These are phyloP conservation scores for Pseudanteris insignis DNA, from an alignment of 2,888 invertebrate genomes.

Conservation along the genomic window DNA sequence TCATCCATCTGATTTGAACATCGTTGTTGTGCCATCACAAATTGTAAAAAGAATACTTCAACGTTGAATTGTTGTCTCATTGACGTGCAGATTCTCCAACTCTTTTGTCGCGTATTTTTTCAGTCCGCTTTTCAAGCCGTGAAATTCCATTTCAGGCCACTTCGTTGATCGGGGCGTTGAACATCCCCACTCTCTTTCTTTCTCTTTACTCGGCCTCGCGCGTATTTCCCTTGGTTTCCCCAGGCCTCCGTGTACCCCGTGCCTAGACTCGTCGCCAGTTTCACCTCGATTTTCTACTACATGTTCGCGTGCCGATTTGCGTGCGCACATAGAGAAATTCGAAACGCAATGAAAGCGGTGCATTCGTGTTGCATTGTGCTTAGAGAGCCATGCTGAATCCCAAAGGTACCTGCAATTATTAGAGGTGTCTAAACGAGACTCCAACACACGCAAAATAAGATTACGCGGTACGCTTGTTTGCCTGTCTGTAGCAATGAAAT, in stretches of 20 bases:
- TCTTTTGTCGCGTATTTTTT: conserved; percentile 37
- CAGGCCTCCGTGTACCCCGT: not conserved
- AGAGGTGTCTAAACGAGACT: conserved; percentile 36
- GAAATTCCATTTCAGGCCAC: conserved; percentile 39
- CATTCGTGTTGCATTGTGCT: conserved; percentile 17
- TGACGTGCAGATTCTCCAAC: conserved; percentile 39
- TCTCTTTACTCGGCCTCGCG: not conserved
- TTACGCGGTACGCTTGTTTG: conserved; percentile 34
- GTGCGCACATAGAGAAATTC: conserved; percentile 28
- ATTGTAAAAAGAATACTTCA: conserved; percentile 29
- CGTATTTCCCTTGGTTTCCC: not conserved
- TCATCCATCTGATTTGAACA: conserved; percentile 37
- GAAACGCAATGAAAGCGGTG: conserved; percentile 25
- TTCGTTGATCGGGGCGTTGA: conserved; percentile 30
- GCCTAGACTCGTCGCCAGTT: too few species aligned
- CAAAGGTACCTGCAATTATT: conserved; percentile 38
- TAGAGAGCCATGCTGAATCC: conserved; percentile 29
- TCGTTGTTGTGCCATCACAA: conserved; percentile 35
- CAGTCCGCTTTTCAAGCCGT: conserved; percentile 30
- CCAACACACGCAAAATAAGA: conserved; percentile 36
- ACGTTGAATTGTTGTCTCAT: conserved; percentile 38
- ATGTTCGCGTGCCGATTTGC: conserved; percentile 34
- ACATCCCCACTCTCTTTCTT: conserved; percentile 14
- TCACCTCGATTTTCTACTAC: conserved; percentile 23
- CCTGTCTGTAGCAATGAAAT: conserved; percentile 26